A percentile compares a stretch with the other conserved stretches of the same genome.
Evolutionary conservation across 2,888 invertebrate species (phyloP).

Genomic region (Tetrapedia diversipes): DNA sequence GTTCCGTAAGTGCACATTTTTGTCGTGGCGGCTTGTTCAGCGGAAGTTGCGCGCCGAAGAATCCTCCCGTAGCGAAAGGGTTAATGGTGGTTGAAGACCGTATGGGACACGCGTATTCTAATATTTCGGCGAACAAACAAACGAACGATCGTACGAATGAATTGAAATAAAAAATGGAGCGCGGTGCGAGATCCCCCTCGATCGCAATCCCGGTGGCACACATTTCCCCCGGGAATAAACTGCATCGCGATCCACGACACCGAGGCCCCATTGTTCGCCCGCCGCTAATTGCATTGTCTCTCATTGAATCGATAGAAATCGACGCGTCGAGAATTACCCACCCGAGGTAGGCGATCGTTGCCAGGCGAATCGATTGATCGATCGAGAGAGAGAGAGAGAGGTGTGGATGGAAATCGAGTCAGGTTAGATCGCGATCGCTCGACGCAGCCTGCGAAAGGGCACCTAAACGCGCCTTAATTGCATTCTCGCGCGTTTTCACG

Average conservation of each 20-base stretch:
- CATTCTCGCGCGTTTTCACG: conserved; percentile 14
- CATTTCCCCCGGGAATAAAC: not conserved
- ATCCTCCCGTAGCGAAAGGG: too few species aligned
- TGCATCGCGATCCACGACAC: not conserved
- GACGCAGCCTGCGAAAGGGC: not conserved
- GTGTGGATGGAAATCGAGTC: conserved; percentile 7
- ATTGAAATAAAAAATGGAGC: too few species aligned
- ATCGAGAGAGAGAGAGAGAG: not conserved
- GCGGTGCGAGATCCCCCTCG: too few species aligned
- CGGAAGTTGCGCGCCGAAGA: too few species aligned
- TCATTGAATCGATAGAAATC: conserved; percentile 8
- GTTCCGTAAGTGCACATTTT: too few species aligned
- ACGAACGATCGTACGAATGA: too few species aligned
- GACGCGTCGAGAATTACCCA: conserved; percentile 20
- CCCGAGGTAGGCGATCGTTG: conserved; percentile 27
- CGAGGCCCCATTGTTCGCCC: not conserved
- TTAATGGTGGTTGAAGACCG: too few species aligned
- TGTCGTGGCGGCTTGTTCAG: too few species aligned
- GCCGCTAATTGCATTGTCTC: conserved; percentile 27
- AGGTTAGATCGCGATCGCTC: conserved; percentile 25
- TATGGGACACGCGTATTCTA: too few species aligned
- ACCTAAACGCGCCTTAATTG: conserved; percentile 8
- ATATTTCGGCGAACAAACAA: too few species aligned
- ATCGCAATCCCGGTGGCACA: not conserved
- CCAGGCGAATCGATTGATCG: conserved; percentile 16